These are phyloP conservation scores for Drosophila lacteicornis DNA, from an alignment of 1,140 invertebrate species.

Conservation along the genomic window DNA sequence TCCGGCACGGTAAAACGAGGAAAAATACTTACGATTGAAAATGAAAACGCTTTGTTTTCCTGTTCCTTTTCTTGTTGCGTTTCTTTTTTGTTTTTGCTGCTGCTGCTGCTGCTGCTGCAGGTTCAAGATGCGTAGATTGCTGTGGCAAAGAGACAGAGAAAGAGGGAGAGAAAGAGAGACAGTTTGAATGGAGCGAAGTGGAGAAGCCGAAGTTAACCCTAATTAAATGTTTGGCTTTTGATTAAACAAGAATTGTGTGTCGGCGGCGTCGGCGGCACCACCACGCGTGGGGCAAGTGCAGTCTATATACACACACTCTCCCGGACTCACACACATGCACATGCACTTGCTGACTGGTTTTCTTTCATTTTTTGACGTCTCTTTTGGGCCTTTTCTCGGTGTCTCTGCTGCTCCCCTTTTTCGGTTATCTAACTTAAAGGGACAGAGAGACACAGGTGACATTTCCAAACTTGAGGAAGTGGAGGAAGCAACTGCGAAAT, in stretches of 20 bases:
- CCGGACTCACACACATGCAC: slow-evolving; percentile 9
- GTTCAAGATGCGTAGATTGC: slow-evolving; percentile 15
- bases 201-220: slow-evolving; percentile 34
- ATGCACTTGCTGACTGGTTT: slow-evolving; percentile 21
- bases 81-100: slow-evolving; percentile 12
- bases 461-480: slow-evolving; percentile 33
- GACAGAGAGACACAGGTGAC: slow-evolving; percentile 23
- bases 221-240: slow-evolving; percentile 61
- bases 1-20: too few relatives aligned
- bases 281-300: slow-evolving; percentile 14
- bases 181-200: slow-evolving; percentile 9
- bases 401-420: slow-evolving; percentile 10
- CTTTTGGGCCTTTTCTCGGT: slow-evolving; percentile 7
- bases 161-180: slow-evolving; percentile 9
- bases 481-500: slow-evolving; percentile 26
- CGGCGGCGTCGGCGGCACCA: slow-evolving; percentile 2
- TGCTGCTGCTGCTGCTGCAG: slow-evolving; percentile 3
- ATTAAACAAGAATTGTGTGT: slow-evolving; percentile 41
- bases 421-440: slow-evolving; percentile 30
- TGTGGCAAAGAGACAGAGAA: slow-evolving; percentile 8
- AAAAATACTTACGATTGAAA: slow-evolving; percentile 3
- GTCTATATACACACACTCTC: slow-evolving; percentile 5
- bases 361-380: slow-evolving; percentile 1
- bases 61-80: slow-evolving; percentile 11
- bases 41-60: slow-evolving; percentile 3